Evolutionary conservation across 2,113 vertebrate genomes (phyloP).

Genomic region (Haemorhous mexicanus): DNA sequence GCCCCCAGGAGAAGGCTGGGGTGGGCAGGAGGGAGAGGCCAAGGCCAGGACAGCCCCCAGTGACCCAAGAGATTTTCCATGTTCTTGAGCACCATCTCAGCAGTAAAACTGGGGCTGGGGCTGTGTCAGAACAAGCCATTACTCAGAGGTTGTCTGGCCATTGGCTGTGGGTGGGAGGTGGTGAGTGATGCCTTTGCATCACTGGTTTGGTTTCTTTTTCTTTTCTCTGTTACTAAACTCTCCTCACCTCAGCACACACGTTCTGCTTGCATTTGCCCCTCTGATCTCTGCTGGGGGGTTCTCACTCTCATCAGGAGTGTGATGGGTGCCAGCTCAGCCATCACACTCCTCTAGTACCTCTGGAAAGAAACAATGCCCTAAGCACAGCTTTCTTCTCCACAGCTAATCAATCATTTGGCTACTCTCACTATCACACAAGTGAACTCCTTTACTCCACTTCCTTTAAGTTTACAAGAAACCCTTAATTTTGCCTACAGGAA

Average conservation of each 20-base stretch:
- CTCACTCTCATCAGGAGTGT: too few species aligned
- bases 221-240: background rate
- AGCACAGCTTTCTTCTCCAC: background rate
- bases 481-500: slow-evolving; percentile 42
- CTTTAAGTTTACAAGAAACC: slow-evolving; percentile 57
- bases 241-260: background rate
- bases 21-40: background rate
- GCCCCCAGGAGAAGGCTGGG: background rate
- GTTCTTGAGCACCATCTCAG: background rate
- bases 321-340: background rate
- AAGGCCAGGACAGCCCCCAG: background rate
- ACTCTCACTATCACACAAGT: background rate
- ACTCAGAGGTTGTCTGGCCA: background rate
- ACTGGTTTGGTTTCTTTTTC: background rate
- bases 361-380: background rate
- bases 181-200: background rate
- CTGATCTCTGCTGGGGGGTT: background rate
- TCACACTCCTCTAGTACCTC: background rate
- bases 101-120: background rate
- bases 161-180: background rate
- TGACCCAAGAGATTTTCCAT: background rate
- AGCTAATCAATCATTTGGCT: background rate
- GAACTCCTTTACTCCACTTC: slow-evolving; percentile 32
- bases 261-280: background rate
- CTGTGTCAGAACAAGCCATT: background rate